Base-by-base conservation (phyloP, 2,113 vertebrate species). In the Peromyscus californicus region DNA sequence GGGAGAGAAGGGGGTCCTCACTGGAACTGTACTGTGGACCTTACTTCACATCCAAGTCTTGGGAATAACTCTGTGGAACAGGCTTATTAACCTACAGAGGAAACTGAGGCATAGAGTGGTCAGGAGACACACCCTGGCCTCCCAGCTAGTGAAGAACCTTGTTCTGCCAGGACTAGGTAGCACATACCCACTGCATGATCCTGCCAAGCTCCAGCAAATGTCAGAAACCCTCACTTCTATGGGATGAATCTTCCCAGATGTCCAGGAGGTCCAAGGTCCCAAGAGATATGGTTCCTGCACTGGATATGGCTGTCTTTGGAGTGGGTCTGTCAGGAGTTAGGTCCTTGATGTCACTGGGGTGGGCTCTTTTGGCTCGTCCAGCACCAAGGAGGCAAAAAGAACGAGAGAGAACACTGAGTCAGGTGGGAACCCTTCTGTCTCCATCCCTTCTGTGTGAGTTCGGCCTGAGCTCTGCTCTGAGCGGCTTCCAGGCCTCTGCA, bases 71-170 rank as follows among this genome's bases (percentile, higher is more conserved):
- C 54, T n/a, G 4, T 6, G 0, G 74, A 33, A 42, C 10, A 39
- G 48, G 51, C 42, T n/a, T 24, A 1, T 54, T 31, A 36, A 29
- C 61, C 63, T 39, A n/a, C 48, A 22, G 39, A 75, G 67, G 78
- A 94, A 94, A 87, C 83, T 42, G 93, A 94, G 91, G 59, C 91
- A 92, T 39, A 6, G 84, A 33, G n/a, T 12, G 1, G 29, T 13
- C 10, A 10, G 0, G 0, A 96, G 69, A 45, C 29, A 3, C 31
- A 51, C 4, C 19, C 67, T 0, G 0, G n/a, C 79, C 76, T 95
- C 59, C 69, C 33, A 57, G 39, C 57, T 85, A 42, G 7, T 12
- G 8, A 86, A 45, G 87, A 69, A 17, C n/a, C 80, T 72, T 70
- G 2, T 79, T 26, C 21, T 11, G 16, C 26, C 93, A 15, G n/a